Conservation (phyloP, 2,797 vertebrate species). For the Chaetophractus vellerosus region DNA sequence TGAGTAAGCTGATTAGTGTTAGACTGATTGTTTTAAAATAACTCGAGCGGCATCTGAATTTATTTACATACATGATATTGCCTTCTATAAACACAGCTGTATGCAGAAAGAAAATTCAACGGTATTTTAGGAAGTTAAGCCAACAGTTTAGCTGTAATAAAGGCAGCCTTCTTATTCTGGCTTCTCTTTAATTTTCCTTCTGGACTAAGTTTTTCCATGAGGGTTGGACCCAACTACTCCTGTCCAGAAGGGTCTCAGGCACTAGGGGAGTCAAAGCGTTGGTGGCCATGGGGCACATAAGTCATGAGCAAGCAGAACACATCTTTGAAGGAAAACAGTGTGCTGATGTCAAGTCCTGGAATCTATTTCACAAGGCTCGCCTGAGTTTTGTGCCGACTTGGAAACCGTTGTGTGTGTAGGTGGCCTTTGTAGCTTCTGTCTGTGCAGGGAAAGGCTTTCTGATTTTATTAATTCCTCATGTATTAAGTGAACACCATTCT, state of each 20-base stretch:
- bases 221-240: neutral
- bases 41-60: slow-evolving; percentile 92
- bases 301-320: too few species aligned
- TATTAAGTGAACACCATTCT: neutral
- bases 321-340: neutral
- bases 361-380: rapidly evolving
- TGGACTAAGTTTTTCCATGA: slow-evolving; percentile 68
- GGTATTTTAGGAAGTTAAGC: slow-evolving; percentile 92
- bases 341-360: neutral
- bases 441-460: neutral
- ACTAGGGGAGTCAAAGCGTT: neutral
- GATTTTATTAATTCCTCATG: neutral
- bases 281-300: rapidly evolving
- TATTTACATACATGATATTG: slow-evolving; percentile 93
- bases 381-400: neutral
- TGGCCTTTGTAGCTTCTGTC: neutral
- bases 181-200: slow-evolving; percentile 73
- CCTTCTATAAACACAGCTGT: slow-evolving; percentile 94
- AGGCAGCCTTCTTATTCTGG: slow-evolving; percentile 83
- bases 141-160: slow-evolving; percentile 89
- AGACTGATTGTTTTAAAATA: slow-evolving; percentile 93
- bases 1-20: slow-evolving; percentile 92
- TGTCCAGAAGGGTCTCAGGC: neutral
- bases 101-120: slow-evolving; percentile 90
- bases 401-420: rapidly evolving